These are phyloP conservation scores for Crossocerus cetratus DNA, from an alignment of 2,888 invertebrate genomes.

Conservation along the genomic window DNA sequence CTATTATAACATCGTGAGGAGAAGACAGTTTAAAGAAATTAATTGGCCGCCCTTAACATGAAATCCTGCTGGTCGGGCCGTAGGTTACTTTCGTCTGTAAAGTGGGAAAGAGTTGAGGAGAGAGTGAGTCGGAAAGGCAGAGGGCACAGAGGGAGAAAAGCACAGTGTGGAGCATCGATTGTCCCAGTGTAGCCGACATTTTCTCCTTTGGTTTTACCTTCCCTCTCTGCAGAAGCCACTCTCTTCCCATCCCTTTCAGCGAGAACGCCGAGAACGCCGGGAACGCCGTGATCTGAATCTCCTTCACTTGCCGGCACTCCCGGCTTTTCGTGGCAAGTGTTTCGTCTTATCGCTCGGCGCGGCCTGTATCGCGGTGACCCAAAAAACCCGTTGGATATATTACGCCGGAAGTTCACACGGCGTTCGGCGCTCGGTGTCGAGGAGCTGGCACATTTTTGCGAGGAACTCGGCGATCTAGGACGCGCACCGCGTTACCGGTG, in stretches of 20 bases:
- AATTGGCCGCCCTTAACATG: neutral
- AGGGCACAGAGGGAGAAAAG: conserved; percentile 4
- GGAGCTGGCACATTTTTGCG: neutral
- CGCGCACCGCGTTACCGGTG: neutral
- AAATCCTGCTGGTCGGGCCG: too few species aligned
- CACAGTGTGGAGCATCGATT: conserved; percentile 28
- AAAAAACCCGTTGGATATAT: neutral
- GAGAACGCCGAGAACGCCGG: conserved; percentile 12
- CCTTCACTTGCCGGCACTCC: conserved; percentile 12
- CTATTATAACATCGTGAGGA: too few species aligned
- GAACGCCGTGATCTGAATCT: conserved; percentile 25
- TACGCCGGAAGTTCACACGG: neutral
- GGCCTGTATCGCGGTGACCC: neutral
- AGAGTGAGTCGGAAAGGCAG: neutral
- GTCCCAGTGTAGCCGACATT: conserved; percentile 26
- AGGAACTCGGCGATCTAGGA: conserved; percentile 24
- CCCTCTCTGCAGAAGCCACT: conserved; percentile 7
- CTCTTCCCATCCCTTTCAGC: neutral
- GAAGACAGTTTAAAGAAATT: too few species aligned
- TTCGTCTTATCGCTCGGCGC: conserved; percentile 24
- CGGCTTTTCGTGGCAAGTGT: conserved; percentile 12
- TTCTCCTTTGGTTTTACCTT: conserved; percentile 16
- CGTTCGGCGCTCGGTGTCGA: too few species aligned
- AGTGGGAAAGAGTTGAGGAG: neutral
- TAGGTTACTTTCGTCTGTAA: too few species aligned